These are phyloP conservation scores for Odontesthes bonariensis DNA, from an alignment of 2,113 vertebrate genomes.

Conservation along the genomic window DNA sequence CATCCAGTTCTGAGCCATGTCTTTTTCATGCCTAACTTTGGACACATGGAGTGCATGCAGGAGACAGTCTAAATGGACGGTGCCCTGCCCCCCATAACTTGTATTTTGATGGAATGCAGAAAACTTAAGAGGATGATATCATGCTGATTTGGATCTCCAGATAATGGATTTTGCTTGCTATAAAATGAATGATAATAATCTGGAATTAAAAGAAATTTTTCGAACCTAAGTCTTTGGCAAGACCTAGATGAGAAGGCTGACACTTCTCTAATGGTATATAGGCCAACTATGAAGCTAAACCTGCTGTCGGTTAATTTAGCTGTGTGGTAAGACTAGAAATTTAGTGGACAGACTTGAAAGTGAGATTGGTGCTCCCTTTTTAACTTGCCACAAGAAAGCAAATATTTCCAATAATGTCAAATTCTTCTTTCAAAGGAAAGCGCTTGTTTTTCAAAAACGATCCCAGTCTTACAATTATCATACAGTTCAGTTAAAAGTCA, in stretches of 20 bases:
- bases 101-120: conserved; percentile 3
- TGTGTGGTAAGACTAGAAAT: not conserved
- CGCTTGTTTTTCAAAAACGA: not conserved
- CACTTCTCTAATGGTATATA: not conserved
- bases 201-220: not conserved
- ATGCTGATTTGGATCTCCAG: not conserved
- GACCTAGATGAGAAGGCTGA: not conserved
- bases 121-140: not conserved
- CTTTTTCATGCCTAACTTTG: conserved; percentile 50
- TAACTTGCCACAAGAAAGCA: not conserved
- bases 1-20: conserved; percentile 59
- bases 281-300: not conserved
- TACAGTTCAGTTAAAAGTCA: conserved; percentile 6
- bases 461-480: not conserved
- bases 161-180: conserved; percentile 10
- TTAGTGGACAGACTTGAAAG: not conserved
- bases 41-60: conserved; percentile 24
- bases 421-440: not conserved
- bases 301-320: not conserved
- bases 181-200: not conserved
- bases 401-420: conserved; percentile 1
- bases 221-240: no score
- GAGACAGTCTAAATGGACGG: not conserved
- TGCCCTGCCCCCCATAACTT: conserved; percentile 9
- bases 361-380: not conserved